These are phyloP conservation scores for Gymnocypris eckloni DNA, from an alignment of 2,797 vertebrate genomes.

Conservation along the genomic window DNA sequence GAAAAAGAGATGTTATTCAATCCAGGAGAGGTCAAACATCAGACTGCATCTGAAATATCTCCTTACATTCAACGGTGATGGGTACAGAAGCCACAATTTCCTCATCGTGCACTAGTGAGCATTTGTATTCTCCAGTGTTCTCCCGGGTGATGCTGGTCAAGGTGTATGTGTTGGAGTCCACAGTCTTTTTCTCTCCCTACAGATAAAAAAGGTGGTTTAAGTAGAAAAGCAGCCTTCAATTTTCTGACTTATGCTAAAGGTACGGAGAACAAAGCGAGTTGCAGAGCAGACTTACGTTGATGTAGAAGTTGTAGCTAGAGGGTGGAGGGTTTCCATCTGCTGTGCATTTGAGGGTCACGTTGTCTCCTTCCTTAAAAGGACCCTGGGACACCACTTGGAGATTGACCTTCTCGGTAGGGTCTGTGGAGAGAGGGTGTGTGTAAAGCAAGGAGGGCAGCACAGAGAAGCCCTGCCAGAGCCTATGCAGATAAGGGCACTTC, in stretches of 20 bases:
- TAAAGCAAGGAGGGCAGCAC: constrained; percentile 9
- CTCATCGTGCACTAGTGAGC: constrained; percentile 85
- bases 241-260: neutral
- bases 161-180: constrained; percentile 79
- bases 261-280: neutral
- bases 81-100: constrained; percentile 76
- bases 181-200: constrained; percentile 84
- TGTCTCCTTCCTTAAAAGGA: constrained; percentile 88
- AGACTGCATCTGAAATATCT: neutral
- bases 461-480: constrained; percentile 39
- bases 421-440: constrained; percentile 73
- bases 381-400: constrained; percentile 82
- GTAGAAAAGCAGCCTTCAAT: neutral
- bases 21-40: neutral
- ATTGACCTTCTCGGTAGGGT: constrained; percentile 91
- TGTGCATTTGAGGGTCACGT: constrained; percentile 90
- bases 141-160: constrained; percentile 83
- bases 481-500: constrained; percentile 46
- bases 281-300: constrained; percentile 81
- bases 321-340: constrained; percentile 96
- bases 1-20: constrained; percentile 2
- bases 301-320: constrained; percentile 88
- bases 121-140: constrained; percentile 89
- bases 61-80: constrained; percentile 93
- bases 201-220: constrained; percentile 2